Percentiles rank a stretch among this genome's conserved stretches.
These are phyloP conservation scores for Xiphophorus birchmanni DNA, from an alignment of 2,797 vertebrate species.

Conservation along the genomic window DNA sequence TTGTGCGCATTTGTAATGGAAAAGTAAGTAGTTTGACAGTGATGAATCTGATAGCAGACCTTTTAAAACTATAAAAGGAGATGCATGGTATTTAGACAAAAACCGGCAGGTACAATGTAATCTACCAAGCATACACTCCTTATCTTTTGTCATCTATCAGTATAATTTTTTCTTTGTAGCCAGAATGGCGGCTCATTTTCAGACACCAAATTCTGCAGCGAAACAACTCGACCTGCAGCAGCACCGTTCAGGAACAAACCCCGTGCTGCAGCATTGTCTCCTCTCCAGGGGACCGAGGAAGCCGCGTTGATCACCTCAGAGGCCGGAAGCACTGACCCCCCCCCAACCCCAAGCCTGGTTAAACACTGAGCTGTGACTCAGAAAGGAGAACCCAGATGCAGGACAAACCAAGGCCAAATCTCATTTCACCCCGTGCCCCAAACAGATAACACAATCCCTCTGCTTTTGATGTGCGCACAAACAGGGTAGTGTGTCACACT, in stretches of 20 bases:
- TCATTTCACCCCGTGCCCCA: not conserved
- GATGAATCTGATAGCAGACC: not conserved
- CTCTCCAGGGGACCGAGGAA: not conserved
- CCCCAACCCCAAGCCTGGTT: not conserved
- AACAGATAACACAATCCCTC: not conserved
- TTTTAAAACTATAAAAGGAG: not conserved
- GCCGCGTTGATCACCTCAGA: not conserved
- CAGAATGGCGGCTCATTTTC: not conserved
- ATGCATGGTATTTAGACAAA: not conserved
- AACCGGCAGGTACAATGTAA: not conserved
- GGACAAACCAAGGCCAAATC: not conserved
- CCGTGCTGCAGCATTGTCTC: not conserved
- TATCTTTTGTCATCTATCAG: not conserved
- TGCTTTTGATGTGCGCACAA: not conserved
- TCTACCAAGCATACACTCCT: not conserved
- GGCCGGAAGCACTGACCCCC: not conserved
- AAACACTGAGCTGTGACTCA: slow-evolving; percentile 1
- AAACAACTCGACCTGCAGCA: not conserved
- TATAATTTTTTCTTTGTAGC: not conserved
- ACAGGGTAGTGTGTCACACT: not conserved
- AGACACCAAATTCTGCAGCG: not conserved
- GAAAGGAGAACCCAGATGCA: not conserved
- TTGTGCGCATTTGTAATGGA: too few relatives aligned
- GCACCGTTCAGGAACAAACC: not conserved
- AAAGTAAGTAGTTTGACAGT: not conserved